phyloP scores from a whole-genome alignment of 2,113 vertebrate genomes.

The Sterna hirundo region DNA sequence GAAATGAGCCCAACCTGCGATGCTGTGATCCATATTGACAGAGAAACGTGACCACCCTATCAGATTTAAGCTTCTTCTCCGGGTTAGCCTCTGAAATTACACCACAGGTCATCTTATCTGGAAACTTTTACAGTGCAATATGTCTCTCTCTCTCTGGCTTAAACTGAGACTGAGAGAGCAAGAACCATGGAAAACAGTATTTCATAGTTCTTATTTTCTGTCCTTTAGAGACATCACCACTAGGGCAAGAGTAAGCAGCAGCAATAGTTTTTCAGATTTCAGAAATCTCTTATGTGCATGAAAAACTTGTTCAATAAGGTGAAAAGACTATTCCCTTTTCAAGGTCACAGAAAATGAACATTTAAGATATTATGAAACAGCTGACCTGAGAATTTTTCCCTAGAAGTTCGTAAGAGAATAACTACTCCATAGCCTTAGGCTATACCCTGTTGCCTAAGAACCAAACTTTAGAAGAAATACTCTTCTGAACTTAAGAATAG shows the following conservation, averaged over 20 bases:
- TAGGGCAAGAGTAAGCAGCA: neutral
- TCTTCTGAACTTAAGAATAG: neutral
- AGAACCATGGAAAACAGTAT: neutral
- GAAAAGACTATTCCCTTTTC: neutral
- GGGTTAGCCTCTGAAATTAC: neutral
- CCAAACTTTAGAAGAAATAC: neutral
- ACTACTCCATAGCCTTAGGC: neutral
- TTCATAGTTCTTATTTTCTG: neutral
- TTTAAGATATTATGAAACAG: neutral
- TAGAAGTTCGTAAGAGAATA: neutral
- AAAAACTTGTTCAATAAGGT: neutral
- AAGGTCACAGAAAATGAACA: neutral
- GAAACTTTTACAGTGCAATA: neutral
- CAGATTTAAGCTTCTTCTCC: neutral
- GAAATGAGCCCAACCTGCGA: neutral
- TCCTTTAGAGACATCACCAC: neutral
- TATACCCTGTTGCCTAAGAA: neutral
- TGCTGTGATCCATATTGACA: neutral
- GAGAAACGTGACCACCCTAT: accelerated
- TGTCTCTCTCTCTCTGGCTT: neutral
- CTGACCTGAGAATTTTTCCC: neutral
- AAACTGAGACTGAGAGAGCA: neutral
- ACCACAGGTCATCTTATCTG: neutral
- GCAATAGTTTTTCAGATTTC: neutral
- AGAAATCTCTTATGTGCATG: neutral